Conservation (phyloP, 2,797 vertebrate genomes). For the Varecia variegata region DNA sequence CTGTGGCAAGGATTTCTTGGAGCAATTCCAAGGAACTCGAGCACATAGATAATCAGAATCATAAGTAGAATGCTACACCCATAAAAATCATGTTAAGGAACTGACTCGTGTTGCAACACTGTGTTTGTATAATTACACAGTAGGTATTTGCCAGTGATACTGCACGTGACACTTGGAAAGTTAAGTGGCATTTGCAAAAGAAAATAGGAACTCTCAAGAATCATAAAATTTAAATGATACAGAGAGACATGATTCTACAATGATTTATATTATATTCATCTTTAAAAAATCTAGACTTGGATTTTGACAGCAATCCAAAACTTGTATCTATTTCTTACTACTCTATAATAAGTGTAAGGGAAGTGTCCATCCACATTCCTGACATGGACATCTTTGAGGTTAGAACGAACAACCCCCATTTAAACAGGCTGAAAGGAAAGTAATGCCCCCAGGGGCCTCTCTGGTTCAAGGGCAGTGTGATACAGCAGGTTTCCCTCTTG, state of each 20-base stretch:
- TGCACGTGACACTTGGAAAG: background rate
- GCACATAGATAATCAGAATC: background rate
- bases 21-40: background rate
- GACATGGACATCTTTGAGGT: background rate
- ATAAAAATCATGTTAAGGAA: background rate
- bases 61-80: background rate
- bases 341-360: background rate
- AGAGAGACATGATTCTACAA: background rate
- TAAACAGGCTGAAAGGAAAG: background rate
- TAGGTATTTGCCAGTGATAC: background rate
- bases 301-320: background rate
- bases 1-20: background rate
- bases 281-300: background rate
- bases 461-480: background rate
- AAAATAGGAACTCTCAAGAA: background rate
- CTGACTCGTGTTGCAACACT: background rate
- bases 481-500: background rate
- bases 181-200: background rate
- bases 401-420: background rate
- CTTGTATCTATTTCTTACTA: background rate
- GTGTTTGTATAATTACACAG: background rate
- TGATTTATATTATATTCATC: background rate
- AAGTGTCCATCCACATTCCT: background rate
- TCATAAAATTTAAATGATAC: background rate
- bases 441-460: background rate